Conservation (phyloP, 2,113 vertebrate genomes). For the Sylvicapra grimmia region DNA sequence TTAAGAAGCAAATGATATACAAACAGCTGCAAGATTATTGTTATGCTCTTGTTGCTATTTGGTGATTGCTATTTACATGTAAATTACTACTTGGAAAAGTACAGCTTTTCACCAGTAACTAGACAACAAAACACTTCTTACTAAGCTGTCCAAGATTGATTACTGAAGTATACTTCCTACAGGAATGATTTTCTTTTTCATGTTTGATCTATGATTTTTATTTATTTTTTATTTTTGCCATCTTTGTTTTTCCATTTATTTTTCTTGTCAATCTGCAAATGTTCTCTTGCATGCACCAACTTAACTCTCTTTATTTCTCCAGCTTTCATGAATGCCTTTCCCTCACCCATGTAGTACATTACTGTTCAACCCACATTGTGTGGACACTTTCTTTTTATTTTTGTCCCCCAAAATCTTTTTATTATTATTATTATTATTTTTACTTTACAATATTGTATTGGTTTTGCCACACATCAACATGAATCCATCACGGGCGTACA, state of each 20-base stretch:
- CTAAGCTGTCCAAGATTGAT: slow-evolving; percentile 31
- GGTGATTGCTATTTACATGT: slow-evolving; percentile 60
- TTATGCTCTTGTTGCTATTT: slow-evolving; percentile 36
- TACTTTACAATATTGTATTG: no score
- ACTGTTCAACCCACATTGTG: accelerated
- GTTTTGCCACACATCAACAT: no score
- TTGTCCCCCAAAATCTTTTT: no score
- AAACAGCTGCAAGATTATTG: slow-evolving; percentile 51
- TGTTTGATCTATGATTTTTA: no score
- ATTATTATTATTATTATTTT: no score
- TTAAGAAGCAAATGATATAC: slow-evolving; percentile 24
- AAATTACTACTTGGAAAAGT: slow-evolving; percentile 60
- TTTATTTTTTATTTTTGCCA: no score
- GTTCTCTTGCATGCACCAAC: background rate
- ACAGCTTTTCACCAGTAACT: slow-evolving; percentile 39
- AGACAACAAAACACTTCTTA: slow-evolving; percentile 32
- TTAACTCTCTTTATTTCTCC: background rate
- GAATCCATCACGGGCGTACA: no score
- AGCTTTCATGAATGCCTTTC: accelerated
- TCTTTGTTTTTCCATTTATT: background rate
- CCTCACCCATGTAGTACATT: accelerated
- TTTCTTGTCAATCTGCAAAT: background rate
- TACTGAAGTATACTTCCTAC: slow-evolving; percentile 35
- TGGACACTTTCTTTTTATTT: background rate
- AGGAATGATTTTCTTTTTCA: background rate